Evolutionary conservation across 2,888 invertebrate genomes (phyloP), one percentile per base, ranked within the genome.

Genomic region (Epiperipatus broadwayi): DNA sequence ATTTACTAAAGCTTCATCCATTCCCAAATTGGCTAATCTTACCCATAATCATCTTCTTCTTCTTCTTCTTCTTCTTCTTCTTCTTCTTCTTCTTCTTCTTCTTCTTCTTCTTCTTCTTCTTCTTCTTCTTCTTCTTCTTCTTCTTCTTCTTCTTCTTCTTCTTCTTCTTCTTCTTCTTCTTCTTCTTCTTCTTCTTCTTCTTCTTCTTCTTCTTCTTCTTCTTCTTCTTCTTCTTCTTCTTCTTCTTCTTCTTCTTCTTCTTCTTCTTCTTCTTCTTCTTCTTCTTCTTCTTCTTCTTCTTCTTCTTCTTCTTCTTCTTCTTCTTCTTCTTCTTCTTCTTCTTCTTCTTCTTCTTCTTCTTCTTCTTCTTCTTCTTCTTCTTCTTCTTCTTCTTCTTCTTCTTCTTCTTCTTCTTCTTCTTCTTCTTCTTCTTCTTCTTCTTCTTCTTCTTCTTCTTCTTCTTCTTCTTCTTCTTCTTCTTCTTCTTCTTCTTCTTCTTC

Each of bases 161-260:
- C 31, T 25, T 31, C 36, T 7, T 33, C 29, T 16, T 41, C 36
- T 27, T 42, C 43, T 35, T 44, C 40, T 25, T 37, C 37, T 19
- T 45, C 40, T 39, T 38, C 27, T 19, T 44, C 42, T 15, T 33
- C 37, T 34, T 43, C 36, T 14, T 37, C 39, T 36, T 36, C 36
- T 16, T 42, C 42, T 35, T 8, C n/a, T n/a, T n/a, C n/a, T n/a
- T n/a, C n/a, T n/a, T n/a, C n/a, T n/a, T n/a, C n/a, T n/a, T n/a
- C n/a, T n/a, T n/a, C n/a, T n/a, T n/a, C n/a, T n/a, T n/a, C n/a
- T n/a, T n/a, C n/a, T n/a, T n/a, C n/a, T n/a, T n/a, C n/a, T n/a
- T n/a, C n/a, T n/a, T n/a, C n/a, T n/a, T n/a, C n/a, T n/a, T n/a
- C n/a, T n/a, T n/a, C n/a, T n/a, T n/a, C n/a, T n/a, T n/a, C n/a